phyloP scores from a whole-genome alignment of 2,113 vertebrate species.

The Grammomys dolichurus region DNA sequence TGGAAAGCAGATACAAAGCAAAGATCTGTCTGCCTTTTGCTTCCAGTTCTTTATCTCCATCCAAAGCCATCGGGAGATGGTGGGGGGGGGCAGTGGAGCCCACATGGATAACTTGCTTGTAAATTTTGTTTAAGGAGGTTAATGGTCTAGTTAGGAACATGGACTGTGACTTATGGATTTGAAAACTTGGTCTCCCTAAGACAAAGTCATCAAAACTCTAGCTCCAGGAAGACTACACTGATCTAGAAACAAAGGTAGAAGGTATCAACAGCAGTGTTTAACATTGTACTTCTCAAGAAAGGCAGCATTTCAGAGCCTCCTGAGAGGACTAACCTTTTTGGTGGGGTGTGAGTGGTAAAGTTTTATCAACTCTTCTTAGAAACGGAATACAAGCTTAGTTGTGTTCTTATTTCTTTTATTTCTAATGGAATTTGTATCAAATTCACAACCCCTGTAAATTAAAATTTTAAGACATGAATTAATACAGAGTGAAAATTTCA shows the following conservation, averaged over 20 bases:
- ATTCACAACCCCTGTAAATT: slow-evolving; percentile 30
- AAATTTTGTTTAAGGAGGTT: background rate
- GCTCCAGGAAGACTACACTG: background rate
- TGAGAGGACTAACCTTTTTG: background rate
- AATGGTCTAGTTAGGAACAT: background rate
- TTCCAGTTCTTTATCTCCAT: too few relatives aligned
- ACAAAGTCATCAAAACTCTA: background rate
- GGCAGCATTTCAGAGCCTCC: background rate
- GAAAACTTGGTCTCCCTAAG: background rate
- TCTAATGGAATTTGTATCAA: background rate
- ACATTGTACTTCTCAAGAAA: background rate
- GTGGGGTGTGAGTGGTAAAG: too few relatives aligned
- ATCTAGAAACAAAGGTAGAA: background rate
- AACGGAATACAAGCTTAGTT: background rate
- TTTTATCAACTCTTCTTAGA: background rate
- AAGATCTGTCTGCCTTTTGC: background rate
- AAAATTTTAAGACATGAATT: background rate
- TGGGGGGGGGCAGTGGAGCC: background rate
- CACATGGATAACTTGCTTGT: background rate
- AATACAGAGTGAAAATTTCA: background rate
- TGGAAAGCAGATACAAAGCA: background rate
- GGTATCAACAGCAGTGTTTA: background rate
- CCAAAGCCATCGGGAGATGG: background rate
- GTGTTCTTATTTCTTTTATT: slow-evolving; percentile 5
- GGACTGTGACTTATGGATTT: background rate